Evolutionary conservation across 2,113 vertebrate genomes (phyloP).

Genomic region (Sapayoa aenigma): DNA sequence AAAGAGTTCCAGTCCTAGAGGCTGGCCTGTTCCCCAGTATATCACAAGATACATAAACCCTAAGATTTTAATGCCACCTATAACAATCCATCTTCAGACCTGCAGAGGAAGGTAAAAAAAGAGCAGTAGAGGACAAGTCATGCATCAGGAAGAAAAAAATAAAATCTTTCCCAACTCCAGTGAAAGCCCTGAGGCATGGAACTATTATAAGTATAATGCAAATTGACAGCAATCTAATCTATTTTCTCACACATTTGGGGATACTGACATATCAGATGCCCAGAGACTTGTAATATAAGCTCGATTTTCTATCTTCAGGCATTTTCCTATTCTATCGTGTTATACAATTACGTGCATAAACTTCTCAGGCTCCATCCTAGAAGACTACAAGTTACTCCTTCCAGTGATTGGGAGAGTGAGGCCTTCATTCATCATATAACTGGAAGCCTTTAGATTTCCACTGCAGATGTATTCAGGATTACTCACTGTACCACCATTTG

Average conservation of each 20-base stretch:
- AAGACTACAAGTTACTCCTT: background rate
- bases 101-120: background rate
- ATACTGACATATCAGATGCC: conserved; percentile 31
- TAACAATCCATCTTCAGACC: background rate
- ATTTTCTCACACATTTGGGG: conserved; percentile 16
- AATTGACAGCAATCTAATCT: conserved; percentile 35
- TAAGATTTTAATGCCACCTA: background rate
- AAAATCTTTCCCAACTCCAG: background rate
- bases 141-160: conserved; percentile 11
- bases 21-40: background rate
- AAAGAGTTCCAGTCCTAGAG: background rate
- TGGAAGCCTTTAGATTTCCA: conserved; percentile 1
- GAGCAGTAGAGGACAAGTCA: background rate
- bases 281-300: background rate
- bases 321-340: background rate
- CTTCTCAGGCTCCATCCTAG: background rate
- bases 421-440: background rate
- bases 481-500: conserved; percentile 21
- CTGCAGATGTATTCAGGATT: conserved; percentile 11
- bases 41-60: background rate
- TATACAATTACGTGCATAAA: background rate
- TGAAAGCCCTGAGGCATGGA: conserved; percentile 38
- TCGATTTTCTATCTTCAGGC: conserved; percentile 33
- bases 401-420: background rate
- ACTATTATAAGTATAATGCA: conserved; percentile 21